A percentile compares a stretch with the other conserved stretches of the same genome.
phyloP scores from a whole-genome alignment of 2,113 vertebrate genomes.

The Thunnus maccoyii region DNA sequence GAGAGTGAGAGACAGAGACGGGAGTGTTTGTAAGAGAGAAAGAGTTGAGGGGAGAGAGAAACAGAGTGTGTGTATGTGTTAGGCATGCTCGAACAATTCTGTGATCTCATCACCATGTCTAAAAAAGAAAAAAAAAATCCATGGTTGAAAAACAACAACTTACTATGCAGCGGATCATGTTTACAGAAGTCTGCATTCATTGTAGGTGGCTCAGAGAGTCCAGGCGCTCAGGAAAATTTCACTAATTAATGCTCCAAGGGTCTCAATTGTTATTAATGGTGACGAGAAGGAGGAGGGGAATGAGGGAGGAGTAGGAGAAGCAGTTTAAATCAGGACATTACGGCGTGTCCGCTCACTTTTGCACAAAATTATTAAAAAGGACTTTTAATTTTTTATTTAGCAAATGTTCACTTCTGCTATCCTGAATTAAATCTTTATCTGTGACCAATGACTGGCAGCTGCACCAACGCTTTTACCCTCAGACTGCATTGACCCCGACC shows the following conservation, averaged over 20 bases:
- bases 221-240: conserved; percentile 85
- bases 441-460: conserved; percentile 17
- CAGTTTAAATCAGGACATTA: conserved; percentile 68
- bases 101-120: conserved; percentile 78
- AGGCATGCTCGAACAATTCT: conserved; percentile 75
- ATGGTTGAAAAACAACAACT: conserved; percentile 77
- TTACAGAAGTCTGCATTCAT: conserved; percentile 75
- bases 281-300: conserved; percentile 81
- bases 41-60: background rate
- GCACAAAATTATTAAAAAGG: background rate
- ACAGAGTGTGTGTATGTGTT: conserved; percentile 43
- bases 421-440: conserved; percentile 12
- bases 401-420: background rate
- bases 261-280: conserved; percentile 91
- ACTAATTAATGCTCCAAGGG: conserved; percentile 95
- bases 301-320: conserved; percentile 44
- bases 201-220: conserved; percentile 78
- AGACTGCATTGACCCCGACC: conserved; percentile 50
- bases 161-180: conserved; percentile 78
- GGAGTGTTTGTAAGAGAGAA: conserved; percentile 41
- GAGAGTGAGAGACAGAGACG: conserved; percentile 69
- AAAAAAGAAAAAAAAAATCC: conserved; percentile 31
- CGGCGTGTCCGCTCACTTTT: background rate
- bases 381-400: background rate
- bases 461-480: conserved; percentile 5